Percentiles rank a stretch among this genome's conserved stretches.
phyloP scores from a whole-genome alignment of 2,888 invertebrate species.

The Psylliodes chrysocephalus region DNA sequence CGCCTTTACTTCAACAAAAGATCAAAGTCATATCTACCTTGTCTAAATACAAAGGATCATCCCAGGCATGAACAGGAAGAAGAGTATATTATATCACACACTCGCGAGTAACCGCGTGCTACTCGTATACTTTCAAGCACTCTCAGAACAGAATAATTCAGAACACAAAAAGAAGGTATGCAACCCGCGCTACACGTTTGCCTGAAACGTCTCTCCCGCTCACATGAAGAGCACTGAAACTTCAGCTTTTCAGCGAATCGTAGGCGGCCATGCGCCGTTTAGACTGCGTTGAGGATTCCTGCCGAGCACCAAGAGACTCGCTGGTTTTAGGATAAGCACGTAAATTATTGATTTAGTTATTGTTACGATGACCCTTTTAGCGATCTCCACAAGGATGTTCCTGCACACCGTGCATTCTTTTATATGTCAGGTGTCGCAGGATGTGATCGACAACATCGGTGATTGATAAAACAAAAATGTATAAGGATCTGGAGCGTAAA shows the following conservation, averaged over 20 bases:
- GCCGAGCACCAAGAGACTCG: slow-evolving; percentile 31
- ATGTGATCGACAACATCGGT: too few relatives aligned
- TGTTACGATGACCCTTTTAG: slow-evolving; percentile 45
- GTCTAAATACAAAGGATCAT: not conserved
- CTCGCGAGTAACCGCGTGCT: slow-evolving; percentile 19
- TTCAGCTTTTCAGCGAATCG: slow-evolving; percentile 41
- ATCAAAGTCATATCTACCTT: not conserved
- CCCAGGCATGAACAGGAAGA: not conserved
- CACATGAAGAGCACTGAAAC: slow-evolving; percentile 45
- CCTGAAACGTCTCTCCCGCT: slow-evolving; percentile 40
- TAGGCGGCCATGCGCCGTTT: slow-evolving; percentile 40
- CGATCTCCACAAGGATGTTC: slow-evolving; percentile 19
- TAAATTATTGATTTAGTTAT: slow-evolving; percentile 55
- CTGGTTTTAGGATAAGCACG: slow-evolving; percentile 47
- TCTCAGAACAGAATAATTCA: slow-evolving; percentile 21
- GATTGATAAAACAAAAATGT: too few relatives aligned
- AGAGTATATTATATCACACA: slow-evolving; percentile 8
- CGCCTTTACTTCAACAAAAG: not conserved
- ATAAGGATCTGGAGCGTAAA: too few relatives aligned
- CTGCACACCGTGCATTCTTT: slow-evolving; percentile 29
- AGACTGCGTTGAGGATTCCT: slow-evolving; percentile 44
- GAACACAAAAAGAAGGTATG: slow-evolving; percentile 29
- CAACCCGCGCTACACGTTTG: slow-evolving; percentile 32
- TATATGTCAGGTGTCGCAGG: not conserved
- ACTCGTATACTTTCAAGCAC: slow-evolving; percentile 8